Base-by-base conservation (phyloP, 2,888 invertebrate genomes). In the Dioctria rufipes region DNA sequence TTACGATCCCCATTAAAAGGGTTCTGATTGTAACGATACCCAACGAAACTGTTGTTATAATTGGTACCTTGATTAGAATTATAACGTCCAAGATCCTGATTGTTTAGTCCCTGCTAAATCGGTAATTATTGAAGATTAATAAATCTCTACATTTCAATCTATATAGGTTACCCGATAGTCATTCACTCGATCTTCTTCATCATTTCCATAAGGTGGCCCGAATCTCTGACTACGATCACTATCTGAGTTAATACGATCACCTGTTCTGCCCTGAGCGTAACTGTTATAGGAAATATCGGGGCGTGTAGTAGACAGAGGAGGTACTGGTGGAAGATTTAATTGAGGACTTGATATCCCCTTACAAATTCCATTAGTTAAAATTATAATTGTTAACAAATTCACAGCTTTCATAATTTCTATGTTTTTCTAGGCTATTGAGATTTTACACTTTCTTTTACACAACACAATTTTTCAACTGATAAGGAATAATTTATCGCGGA, bases 241-340 rank as follows among this genome's bases (percentile, higher is more conserved):
- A 84, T 89, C 89, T n/a, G 85, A 86, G 40, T 42, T 43, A 9
- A 25, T 46, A 5, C 13, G 42, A 66, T 80, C 75, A 8, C 46
- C 11, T 40, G 42, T 60, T 69, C 67, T 67, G 9, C 46, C 46
- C 46, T 5, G 46, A 46, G 5, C 8, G 46, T 87, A 88, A 25
- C 88, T 87, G 81, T 88, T 89, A 80, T 87, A 87, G 60, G 82
- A 86, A 8, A 87, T 84, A 81, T 88, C 86, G 1, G 87, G 87
- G 39, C 85, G 85, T 11, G 86, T 85, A 6, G 84, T 83, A n/a
- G 84, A 84, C 42, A 3, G 73, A 43, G 42, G 84, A 83, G 90
- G 86, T 60, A 91, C 85, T 0, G 91, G 92, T 3, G 92, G 92
- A 66, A 92, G 85, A 84, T 92, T 92, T 67, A 92, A 86, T 84